Conservation (phyloP, 2,888 invertebrate genomes). For the Saturnia pavonia region DNA sequence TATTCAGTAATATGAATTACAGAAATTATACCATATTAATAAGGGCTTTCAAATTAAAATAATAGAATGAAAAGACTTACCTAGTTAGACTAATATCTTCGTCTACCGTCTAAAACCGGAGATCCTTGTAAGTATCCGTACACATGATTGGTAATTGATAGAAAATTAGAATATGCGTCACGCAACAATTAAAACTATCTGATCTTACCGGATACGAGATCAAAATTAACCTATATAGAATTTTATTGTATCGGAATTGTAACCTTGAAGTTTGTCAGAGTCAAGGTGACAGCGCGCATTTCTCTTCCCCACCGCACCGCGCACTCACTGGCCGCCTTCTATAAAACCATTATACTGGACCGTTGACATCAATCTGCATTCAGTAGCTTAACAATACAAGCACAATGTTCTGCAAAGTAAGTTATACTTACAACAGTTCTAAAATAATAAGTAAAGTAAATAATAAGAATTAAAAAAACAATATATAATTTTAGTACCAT, state of each 20-base stretch:
- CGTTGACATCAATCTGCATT: constrained; percentile 51
- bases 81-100: background rate
- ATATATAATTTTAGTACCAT: background rate
- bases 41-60: too few relatives aligned
- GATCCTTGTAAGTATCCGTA: constrained; percentile 14
- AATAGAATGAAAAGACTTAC: too few relatives aligned
- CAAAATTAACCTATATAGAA: constrained; percentile 26
- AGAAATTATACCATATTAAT: too few relatives aligned
- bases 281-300: constrained; percentile 41
- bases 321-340: constrained; percentile 28
- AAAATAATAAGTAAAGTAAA: background rate
- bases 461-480: background rate
- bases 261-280: constrained; percentile 38
- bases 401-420: constrained; percentile 67
- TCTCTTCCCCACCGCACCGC: constrained; percentile 34
- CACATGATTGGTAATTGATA: background rate
- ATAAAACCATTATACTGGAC: constrained; percentile 42
- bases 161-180: constrained; percentile 18
- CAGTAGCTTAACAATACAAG: constrained; percentile 28
- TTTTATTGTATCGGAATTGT: constrained; percentile 20
- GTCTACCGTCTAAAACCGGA: background rate
- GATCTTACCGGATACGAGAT: constrained; percentile 37
- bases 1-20: too few relatives aligned
- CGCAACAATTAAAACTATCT: constrained; percentile 19
- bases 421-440: constrained; percentile 29